These are phyloP conservation scores for Amphiprion ocellaris DNA, from an alignment of 2,113 vertebrate species.

Conservation along the genomic window DNA sequence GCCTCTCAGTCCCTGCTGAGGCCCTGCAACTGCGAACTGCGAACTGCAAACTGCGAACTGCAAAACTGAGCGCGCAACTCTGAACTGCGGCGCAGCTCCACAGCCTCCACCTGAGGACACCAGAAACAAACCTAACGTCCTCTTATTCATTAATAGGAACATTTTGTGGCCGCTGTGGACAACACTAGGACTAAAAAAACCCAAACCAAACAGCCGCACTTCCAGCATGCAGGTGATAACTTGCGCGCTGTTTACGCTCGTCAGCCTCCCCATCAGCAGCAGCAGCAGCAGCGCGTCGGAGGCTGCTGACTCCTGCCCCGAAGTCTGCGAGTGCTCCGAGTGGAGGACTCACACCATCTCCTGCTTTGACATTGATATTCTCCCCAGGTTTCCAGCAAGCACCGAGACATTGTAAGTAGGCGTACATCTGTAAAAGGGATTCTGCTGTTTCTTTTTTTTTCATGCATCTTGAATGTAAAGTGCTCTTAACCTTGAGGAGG, in stretches of 20 bases:
- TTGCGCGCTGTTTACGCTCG: conserved; percentile 68
- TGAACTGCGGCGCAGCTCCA: background rate
- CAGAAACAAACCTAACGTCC: background rate
- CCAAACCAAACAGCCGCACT: background rate
- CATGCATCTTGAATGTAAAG: conserved; percentile 58
- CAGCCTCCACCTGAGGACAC: conserved; percentile 26
- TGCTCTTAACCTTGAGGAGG: conserved; percentile 62
- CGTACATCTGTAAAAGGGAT: conserved; percentile 67
- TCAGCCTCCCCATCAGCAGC: conserved; percentile 36
- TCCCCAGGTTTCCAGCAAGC: conserved; percentile 89
- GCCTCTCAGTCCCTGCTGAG: conserved; percentile 37
- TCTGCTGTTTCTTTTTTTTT: conserved; percentile 21
- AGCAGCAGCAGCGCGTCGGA: conserved; percentile 19
- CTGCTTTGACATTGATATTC: conserved; percentile 87
- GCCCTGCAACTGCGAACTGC: conserved; percentile 23
- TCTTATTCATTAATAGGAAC: background rate
- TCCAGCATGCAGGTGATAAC: conserved; percentile 75
- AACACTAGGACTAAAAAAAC: conserved; percentile 1
- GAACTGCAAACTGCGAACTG: background rate
- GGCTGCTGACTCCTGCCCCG: conserved; percentile 76
- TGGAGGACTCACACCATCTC: conserved; percentile 89
- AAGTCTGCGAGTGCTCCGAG: conserved; percentile 89
- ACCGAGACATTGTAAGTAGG: conserved; percentile 94
- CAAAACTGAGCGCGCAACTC: conserved; percentile 15
- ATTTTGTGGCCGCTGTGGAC: conserved; percentile 11